phyloP scores from a whole-genome alignment of 2,797 vertebrate species.

The Enteromius trimaculatus region DNA sequence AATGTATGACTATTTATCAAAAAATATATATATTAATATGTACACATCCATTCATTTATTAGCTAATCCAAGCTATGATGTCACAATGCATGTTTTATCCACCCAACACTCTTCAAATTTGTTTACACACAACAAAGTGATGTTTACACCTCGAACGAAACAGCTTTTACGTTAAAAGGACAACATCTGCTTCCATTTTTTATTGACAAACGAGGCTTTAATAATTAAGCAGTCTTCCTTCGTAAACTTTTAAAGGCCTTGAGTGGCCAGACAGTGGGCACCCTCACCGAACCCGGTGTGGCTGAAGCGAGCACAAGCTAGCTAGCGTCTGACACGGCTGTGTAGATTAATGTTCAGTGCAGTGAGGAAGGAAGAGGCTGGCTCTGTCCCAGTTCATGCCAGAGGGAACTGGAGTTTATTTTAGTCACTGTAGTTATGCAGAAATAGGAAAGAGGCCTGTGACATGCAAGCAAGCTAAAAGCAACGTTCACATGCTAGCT shows the following conservation, averaged over 20 bases:
- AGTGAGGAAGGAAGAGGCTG: slow-evolving; percentile 27
- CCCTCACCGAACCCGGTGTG: neutral
- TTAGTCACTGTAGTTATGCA: slow-evolving; percentile 43
- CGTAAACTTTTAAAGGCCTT: slow-evolving; percentile 27
- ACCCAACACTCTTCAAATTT: neutral
- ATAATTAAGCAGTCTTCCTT: slow-evolving; percentile 9
- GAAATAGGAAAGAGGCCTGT: slow-evolving; percentile 28
- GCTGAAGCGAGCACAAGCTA: slow-evolving; percentile 1
- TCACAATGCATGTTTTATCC: neutral
- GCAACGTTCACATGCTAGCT: slow-evolving; percentile 3
- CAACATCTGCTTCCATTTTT: slow-evolving; percentile 15
- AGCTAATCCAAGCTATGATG: neutral
- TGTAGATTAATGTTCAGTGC: slow-evolving; percentile 43
- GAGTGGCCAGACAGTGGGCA: slow-evolving; percentile 21
- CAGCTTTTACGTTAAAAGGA: neutral
- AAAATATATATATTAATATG: neutral
- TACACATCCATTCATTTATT: neutral
- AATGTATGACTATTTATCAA: neutral
- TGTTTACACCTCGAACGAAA: neutral
- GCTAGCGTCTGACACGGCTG: slow-evolving; percentile 17
- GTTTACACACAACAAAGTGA: neutral
- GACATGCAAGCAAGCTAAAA: slow-evolving; percentile 31
- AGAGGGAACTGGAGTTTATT: slow-evolving; percentile 49
- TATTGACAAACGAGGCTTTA: slow-evolving; percentile 11
- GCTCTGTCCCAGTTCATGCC: slow-evolving; percentile 43